Evolutionary conservation across 2,888 invertebrate genomes (phyloP).

Genomic region (Xanthostigma xanthostigma): DNA sequence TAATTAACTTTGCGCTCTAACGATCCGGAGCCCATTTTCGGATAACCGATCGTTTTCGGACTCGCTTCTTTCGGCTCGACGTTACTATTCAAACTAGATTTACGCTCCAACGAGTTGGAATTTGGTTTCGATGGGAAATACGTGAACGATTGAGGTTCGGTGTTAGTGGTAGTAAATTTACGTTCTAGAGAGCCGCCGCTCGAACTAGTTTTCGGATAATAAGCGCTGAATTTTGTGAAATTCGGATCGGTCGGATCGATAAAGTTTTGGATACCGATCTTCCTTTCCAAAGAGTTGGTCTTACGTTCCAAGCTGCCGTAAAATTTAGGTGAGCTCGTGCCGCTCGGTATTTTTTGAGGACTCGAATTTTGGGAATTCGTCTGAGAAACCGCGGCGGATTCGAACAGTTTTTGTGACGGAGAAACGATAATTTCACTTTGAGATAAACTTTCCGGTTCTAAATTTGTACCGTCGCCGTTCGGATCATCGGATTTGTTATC

Average conservation of each 20-base stretch:
- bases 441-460: no score
- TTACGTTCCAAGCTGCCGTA: slow-evolving; percentile 3
- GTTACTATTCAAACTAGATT: neutral
- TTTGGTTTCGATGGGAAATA: slow-evolving; percentile 13
- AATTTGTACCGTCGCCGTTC: no score
- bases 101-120: slow-evolving; percentile 23
- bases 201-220: neutral
- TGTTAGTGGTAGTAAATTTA: slow-evolving; percentile 13
- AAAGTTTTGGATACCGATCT: neutral
- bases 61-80: no score
- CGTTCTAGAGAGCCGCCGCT: slow-evolving; percentile 20
- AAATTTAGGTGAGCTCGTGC: slow-evolving; percentile 2
- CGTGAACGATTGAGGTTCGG: slow-evolving; percentile 15
- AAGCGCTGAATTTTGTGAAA: slow-evolving; percentile 2
- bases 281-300: neutral
- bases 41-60: neutral
- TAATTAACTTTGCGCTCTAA: neutral
- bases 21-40: neutral
- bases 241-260: neutral
- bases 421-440: no score
- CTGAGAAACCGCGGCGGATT: no score
- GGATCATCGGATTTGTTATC: slow-evolving; percentile 17
- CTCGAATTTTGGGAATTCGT: slow-evolving; percentile 5
- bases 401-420: no score
- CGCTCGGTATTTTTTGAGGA: slow-evolving; percentile 2